Evolutionary conservation across 2,113 vertebrate genomes (phyloP), one percentile per base, ranked within the genome.

Genomic region (Hyaena hyaena): DNA sequence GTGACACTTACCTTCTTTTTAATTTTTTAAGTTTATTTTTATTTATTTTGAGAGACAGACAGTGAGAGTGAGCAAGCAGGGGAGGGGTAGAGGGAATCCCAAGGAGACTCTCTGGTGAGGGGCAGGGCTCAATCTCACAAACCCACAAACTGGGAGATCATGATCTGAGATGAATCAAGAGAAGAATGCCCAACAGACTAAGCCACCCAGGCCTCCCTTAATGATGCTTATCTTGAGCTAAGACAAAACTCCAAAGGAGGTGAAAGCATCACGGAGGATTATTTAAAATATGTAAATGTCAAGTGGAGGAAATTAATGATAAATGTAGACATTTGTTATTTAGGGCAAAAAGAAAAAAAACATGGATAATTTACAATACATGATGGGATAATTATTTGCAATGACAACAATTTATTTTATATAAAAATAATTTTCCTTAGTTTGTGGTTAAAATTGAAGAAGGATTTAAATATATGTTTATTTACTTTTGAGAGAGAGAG

Each of bases 261-360:
- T 87, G 19, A 76, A 96, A 92, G 31, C 3, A 39, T 0, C 19
- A 97, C 65, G 23, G 16, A 65, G 48, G 58, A 91, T 6, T 90
- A 2, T 81, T 92, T 77, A 84, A 80, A 93, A 77, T 71, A 95
- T 12, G 31, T 82, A 81, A 77, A 68, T 76, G 4, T 76, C 39
- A 88, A 84, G 53, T 14, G 4, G 9, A 81, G 93, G 39, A 92
- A 88, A 83, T 84, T 14, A 93, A 96, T 95, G 50, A 73, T 48
- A 83, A 90, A 55, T 55, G 2, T 58, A 88, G 21, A 81, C 1
- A 90, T 1, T 92, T 63, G 7, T 80, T 50, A 92, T 65, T 96
- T 96, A 81, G 97, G 89, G 69, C 9, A 90, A 92, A 93, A 69
- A 90, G 82, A 87, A 92, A 93, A 69, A 89, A 76, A 79, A 7